phyloP scores from a whole-genome alignment of 2,113 vertebrate species.

The Albula glossodonta region DNA sequence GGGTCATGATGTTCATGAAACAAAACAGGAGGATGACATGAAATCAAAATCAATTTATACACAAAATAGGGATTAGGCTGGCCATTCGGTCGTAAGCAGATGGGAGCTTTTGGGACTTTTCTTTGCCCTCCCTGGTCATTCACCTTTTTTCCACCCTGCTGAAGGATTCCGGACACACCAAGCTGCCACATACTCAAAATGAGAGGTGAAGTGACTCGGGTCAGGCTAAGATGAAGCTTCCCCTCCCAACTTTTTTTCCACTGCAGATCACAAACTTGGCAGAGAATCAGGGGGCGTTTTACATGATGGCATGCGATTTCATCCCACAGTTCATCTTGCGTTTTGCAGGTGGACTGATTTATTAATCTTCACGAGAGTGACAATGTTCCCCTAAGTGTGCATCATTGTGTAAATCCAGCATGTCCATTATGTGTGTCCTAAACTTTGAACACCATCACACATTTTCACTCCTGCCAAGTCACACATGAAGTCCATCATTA shows the following conservation, averaged over 20 bases:
- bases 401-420: background rate
- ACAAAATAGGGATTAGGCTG: background rate
- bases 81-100: background rate
- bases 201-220: background rate
- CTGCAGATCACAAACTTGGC: background rate
- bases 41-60: background rate
- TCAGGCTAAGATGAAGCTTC: background rate
- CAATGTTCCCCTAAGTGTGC: background rate
- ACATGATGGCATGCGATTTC: background rate
- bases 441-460: background rate
- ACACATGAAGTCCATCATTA: conserved; percentile 1
- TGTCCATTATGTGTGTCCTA: background rate
- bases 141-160: too few species aligned
- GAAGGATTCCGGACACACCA: background rate
- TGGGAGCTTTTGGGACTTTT: background rate
- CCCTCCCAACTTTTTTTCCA: background rate
- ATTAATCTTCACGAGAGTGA: background rate
- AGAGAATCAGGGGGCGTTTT: background rate
- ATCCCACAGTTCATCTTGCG: background rate
- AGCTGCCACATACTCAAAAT: background rate
- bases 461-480: background rate
- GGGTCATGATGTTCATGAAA: background rate
- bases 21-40: background rate
- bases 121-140: background rate
- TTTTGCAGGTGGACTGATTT: background rate